phyloP scores from a whole-genome alignment of 2,888 invertebrate species.

The Graphium colonna region DNA sequence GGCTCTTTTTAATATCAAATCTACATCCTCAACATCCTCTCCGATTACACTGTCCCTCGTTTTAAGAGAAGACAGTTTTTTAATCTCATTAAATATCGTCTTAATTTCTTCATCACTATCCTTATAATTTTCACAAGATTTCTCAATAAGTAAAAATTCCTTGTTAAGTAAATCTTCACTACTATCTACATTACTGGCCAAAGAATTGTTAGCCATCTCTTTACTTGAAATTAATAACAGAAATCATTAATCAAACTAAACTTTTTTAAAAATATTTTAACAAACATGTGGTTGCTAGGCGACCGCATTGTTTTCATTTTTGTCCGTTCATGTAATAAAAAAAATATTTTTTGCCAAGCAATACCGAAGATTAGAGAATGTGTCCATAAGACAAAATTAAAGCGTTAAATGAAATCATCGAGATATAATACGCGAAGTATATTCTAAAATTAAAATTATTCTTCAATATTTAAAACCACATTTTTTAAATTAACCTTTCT shows the following conservation, averaged over 20 bases:
- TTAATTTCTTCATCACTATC: constrained; percentile 82
- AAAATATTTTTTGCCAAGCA: constrained; percentile 3
- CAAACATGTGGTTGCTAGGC: constrained; percentile 16
- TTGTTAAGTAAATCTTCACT: constrained; percentile 50
- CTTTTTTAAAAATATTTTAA: constrained; percentile 1
- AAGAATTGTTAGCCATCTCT: constrained; percentile 15
- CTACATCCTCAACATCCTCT: constrained; percentile 64
- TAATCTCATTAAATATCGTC: constrained; percentile 85
- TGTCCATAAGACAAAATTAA: too few species aligned
- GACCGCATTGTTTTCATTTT: constrained; percentile 16
- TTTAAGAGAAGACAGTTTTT: constrained; percentile 68
- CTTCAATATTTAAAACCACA: too few species aligned
- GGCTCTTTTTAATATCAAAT: constrained; percentile 65
- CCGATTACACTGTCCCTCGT: constrained; percentile 46
- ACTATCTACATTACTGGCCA: constrained; percentile 20
- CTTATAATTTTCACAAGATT: constrained; percentile 61
- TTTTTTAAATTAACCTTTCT: too few species aligned
- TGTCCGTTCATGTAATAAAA: background rate
- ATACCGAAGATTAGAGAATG: too few species aligned
- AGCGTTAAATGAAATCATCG: too few species aligned
- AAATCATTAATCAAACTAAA: background rate
- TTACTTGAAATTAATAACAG: background rate
- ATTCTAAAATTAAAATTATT: too few species aligned
- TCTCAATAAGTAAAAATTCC: constrained; percentile 66
- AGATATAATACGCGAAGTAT: too few species aligned